Conservation (phyloP, 2,888 invertebrate species). For the Subacronicta megacephala region DNA sequence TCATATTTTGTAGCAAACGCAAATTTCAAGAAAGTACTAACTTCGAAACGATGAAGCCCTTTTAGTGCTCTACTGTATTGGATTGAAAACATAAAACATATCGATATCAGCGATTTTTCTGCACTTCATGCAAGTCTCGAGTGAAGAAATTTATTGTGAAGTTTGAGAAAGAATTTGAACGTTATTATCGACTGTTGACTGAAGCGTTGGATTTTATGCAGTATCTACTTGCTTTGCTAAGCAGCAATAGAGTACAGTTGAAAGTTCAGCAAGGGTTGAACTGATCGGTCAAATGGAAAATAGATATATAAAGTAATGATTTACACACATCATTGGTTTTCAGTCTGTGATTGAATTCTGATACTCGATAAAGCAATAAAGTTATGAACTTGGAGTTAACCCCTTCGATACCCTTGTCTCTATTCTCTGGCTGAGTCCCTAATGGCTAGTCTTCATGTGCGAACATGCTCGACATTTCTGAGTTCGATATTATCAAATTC, state of each 20-base stretch:
- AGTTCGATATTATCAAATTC: too few species aligned
- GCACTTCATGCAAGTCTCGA: conserved; percentile 12
- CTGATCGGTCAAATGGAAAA: too few species aligned
- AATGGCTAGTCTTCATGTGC: too few species aligned
- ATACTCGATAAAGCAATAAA: too few species aligned
- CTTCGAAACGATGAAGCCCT: not conserved
- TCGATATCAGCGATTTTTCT: conserved; percentile 7
- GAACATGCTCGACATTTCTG: too few species aligned
- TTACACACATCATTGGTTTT: too few species aligned
- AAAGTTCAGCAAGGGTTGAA: conserved; percentile 9
- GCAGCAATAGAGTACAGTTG: conserved; percentile 10
- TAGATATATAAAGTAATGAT: too few species aligned
- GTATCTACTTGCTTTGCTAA: not conserved
- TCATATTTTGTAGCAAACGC: not conserved
- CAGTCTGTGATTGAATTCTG: too few species aligned
- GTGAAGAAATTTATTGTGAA: conserved; percentile 30
- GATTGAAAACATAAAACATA: conserved; percentile 7
- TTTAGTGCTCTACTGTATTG: not conserved
- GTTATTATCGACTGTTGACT: conserved; percentile 23
- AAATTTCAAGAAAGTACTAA: not conserved
- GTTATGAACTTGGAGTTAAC: too few species aligned
- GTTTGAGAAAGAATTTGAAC: conserved; percentile 14
- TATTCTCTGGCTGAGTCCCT: too few species aligned
- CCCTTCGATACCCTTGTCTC: too few species aligned
- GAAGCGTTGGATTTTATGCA: conserved; percentile 18